A percentile compares a stretch with the other conserved stretches of the same genome.
These are phyloP conservation scores for Meloe dianella DNA, from an alignment of 2,888 invertebrate species.

Conservation along the genomic window DNA sequence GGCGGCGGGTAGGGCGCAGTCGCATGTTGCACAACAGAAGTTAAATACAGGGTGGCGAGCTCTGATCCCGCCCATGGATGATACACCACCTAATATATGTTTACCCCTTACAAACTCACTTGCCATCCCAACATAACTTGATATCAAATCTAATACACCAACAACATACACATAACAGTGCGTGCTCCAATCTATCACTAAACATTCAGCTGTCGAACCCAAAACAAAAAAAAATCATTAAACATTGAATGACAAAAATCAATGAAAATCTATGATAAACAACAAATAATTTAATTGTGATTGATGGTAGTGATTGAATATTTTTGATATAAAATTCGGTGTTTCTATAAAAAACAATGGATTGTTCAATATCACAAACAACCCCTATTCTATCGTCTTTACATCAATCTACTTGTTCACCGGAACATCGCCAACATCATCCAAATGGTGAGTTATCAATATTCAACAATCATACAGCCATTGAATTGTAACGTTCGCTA, in stretches of 20 bases:
- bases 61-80: slow-evolving; percentile 58
- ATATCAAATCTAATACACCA: slow-evolving; percentile 41
- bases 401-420: slow-evolving; percentile 53
- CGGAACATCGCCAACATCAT: slow-evolving; percentile 48
- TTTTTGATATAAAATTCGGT: slow-evolving; percentile 11
- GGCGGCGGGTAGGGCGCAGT: slow-evolving; percentile 47
- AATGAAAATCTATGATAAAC: neutral
- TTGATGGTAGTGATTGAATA: neutral
- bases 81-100: slow-evolving; percentile 43
- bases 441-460: slow-evolving; percentile 43
- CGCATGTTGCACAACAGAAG: slow-evolving; percentile 55
- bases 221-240: neutral
- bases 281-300: neutral
- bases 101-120: slow-evolving; percentile 47
- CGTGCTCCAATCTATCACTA: slow-evolving; percentile 1
- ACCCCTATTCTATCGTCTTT: slow-evolving; percentile 47
- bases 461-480: neutral
- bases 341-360: slow-evolving; percentile 40
- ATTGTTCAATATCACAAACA: slow-evolving; percentile 50
- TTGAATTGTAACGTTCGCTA: neutral
- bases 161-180: slow-evolving; percentile 8
- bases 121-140: slow-evolving; percentile 27
- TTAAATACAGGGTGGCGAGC: slow-evolving; percentile 60
- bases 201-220: neutral
- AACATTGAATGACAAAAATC: neutral